A percentile compares a stretch with the other conserved stretches of the same genome.
Evolutionary conservation across 2,888 invertebrate genomes (phyloP).

Genomic region (Dicycla oo): DNA sequence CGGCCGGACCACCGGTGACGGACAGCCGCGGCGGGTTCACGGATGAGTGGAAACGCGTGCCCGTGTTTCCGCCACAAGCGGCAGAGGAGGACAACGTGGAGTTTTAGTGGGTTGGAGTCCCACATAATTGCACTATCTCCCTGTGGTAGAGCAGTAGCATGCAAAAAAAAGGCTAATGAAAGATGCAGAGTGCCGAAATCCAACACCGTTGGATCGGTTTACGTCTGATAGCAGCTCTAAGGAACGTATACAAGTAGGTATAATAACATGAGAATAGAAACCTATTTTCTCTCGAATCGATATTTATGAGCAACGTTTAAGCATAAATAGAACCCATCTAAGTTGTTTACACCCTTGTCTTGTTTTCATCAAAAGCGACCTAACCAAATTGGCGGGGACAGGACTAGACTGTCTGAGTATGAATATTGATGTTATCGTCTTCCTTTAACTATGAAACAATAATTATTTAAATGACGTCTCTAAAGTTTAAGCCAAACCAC

Average conservation of each 20-base stretch:
- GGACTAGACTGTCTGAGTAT: conserved; percentile 12
- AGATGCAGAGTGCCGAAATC: not conserved
- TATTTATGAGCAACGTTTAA: conserved; percentile 32
- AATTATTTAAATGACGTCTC: not conserved
- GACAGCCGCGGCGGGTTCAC: too few species aligned
- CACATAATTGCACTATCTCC: too few species aligned
- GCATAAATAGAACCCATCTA: conserved; percentile 17
- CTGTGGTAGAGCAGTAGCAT: too few species aligned
- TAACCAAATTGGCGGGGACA: conserved; percentile 16
- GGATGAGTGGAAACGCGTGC: too few species aligned
- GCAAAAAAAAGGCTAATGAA: too few species aligned
- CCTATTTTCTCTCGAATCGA: not conserved
- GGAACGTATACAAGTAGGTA: not conserved
- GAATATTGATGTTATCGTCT: conserved; percentile 30
- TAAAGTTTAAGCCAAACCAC: not conserved
- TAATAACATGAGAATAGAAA: not conserved
- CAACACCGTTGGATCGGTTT: not conserved
- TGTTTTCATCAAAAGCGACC: conserved; percentile 39
- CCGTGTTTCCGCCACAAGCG: too few species aligned
- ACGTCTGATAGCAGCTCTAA: not conserved
- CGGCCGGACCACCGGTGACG: too few species aligned
- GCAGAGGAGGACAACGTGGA: too few species aligned
- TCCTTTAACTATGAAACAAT: not conserved
- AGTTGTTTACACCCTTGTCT: conserved; percentile 48
- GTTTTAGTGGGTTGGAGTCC: too few species aligned